Base-by-base conservation (phyloP, 2,797 vertebrate species). In the Bryconaethiops microstoma region DNA sequence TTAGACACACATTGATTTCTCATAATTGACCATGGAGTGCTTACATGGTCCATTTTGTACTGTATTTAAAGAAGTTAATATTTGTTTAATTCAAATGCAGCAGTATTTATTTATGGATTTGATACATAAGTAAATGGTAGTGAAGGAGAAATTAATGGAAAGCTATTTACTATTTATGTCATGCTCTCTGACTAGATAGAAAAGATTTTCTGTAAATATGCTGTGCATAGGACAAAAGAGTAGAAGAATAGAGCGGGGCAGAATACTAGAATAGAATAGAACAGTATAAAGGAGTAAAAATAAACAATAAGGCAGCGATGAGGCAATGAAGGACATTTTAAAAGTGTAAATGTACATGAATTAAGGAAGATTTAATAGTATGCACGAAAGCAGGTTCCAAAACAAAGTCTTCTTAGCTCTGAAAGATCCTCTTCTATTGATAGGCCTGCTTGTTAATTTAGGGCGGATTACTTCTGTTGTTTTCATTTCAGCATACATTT, bases 1-100 rank as follows among this genome's bases (percentile, higher is more conserved):
- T 68, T 69, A 70, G 2, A 25, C 62, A 68, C 55, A 54, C 73
- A 69, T 19, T 29, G 64, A 76, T 81, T 54, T 76, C 45, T 50
- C 45, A 7, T 13, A 65, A 55, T 23, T 39, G 25, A 35, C 23
- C 71, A 40, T 23, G 17, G 45, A 54, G 39, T 40, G n/a, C 78
- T 29, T 74, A 55, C 10, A n/a, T 69, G 10, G 10, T 57, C 35
- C 35, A 9, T 55, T 23, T 29, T 79, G 17, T 35, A n/a, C 19
- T 0, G 1, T 39, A 60, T 74, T 48, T 68, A 17, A 67, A 17
- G 29, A 45, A 48, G 6, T 57, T 62, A 62, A 7, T 72, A 45
- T 54, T 64, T 73, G 21, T 16, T 42, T 29, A 3, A 42, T 29
- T 6, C 69, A 16, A 67, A n/a, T 23, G 19, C 64, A 67, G 39